Evolutionary conservation across 2,113 vertebrate species (phyloP).

Genomic region (Circaetus gallicus): DNA sequence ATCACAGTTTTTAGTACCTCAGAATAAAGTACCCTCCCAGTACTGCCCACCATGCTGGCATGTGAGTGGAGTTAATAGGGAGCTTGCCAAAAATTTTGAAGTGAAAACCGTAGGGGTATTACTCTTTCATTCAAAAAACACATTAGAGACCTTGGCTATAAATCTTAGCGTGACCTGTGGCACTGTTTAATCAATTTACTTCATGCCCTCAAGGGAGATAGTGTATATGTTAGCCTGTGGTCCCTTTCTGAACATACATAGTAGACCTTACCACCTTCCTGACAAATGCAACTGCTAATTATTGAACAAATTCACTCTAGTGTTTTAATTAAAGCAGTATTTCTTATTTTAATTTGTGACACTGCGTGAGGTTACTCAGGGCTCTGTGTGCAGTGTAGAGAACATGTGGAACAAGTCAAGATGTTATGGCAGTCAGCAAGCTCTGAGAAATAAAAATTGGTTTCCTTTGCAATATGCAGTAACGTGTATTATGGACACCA

Average conservation of each 20-base stretch:
- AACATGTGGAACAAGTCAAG: background rate
- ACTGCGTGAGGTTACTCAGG: background rate
- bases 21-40: constrained; percentile 3
- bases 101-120: constrained; percentile 5
- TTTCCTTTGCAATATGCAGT: background rate
- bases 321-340: constrained; percentile 29
- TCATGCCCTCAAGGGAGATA: background rate
- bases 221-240: background rate
- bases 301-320: background rate
- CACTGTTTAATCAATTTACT: constrained; percentile 25
- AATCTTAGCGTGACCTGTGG: background rate
- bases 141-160: constrained; percentile 30
- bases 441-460: background rate
- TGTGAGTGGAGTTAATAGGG: background rate
- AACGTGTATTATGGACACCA: background rate
- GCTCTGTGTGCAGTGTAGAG: background rate
- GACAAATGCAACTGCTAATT: background rate
- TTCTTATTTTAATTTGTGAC: constrained; percentile 12
- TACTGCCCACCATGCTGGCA: background rate
- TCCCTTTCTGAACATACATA: background rate
- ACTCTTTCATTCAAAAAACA: constrained; percentile 44
- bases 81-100: constrained; percentile 15
- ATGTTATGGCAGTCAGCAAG: background rate
- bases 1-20: constrained; percentile 49
- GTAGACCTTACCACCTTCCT: background rate